phyloP scores from a whole-genome alignment of 37 sponge, comb jelly and placozoan species.

The Ephydatia muelleri region DNA sequence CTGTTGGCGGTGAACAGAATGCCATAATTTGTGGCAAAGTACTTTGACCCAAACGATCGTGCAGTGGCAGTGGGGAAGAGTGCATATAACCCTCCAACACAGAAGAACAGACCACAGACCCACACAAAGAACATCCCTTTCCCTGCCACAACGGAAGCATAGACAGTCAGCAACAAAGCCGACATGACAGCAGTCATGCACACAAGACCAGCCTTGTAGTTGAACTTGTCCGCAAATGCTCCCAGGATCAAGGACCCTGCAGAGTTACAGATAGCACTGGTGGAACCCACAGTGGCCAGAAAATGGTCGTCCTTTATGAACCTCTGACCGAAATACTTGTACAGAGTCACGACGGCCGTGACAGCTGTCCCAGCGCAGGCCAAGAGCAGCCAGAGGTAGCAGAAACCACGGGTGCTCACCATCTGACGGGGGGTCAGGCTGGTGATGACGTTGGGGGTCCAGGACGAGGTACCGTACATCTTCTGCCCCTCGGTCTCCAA shows the following conservation, averaged over 20 bases:
- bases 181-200: constrained; percentile 37
- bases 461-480: no score
- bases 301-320: constrained; percentile 67
- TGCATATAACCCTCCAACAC: constrained; percentile 81
- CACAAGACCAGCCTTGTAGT: constrained; percentile 70
- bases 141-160: constrained; percentile 20
- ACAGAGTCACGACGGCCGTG: constrained; percentile 46
- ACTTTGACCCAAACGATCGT: constrained; percentile 66
- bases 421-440: constrained; percentile 64
- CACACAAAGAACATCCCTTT: constrained; percentile 61
- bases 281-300: constrained; percentile 61
- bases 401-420: constrained; percentile 63
- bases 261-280: constrained; percentile 62
- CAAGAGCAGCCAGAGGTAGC: constrained; percentile 77
- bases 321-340: constrained; percentile 68
- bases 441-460: constrained; percentile 22
- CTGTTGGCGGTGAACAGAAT: constrained; percentile 66
- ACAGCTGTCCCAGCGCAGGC: constrained; percentile 52
- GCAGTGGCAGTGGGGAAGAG: constrained; percentile 75
- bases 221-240: constrained; percentile 49
- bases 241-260: constrained; percentile 78
- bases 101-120: constrained; percentile 85
- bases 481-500: no score
- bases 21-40: constrained; percentile 78
- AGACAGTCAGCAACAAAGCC: constrained; percentile 39